A percentile compares a stretch with the other conserved stretches of the same genome.
Evolutionary conservation across 2,113 vertebrate species (phyloP).

Genomic region (Bostrychus sinensis): DNA sequence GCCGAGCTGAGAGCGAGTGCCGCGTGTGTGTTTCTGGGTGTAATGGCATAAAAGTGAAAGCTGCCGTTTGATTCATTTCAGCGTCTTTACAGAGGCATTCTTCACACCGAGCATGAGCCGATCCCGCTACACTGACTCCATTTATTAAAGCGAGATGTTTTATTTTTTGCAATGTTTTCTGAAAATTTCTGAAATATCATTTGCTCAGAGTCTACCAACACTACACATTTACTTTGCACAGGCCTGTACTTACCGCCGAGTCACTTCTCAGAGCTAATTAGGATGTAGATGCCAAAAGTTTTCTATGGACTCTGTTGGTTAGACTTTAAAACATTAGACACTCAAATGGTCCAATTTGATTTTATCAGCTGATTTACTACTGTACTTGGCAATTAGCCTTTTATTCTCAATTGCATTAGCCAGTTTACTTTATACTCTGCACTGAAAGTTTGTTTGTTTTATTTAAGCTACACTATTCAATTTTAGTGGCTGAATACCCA

Average conservation of each 20-base stretch:
- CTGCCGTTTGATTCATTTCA: constrained; percentile 7
- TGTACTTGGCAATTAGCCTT: background rate
- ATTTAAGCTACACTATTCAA: background rate
- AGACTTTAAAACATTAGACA: too few relatives aligned
- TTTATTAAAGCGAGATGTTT: constrained; percentile 3
- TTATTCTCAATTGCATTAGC: background rate
- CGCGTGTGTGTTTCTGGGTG: background rate
- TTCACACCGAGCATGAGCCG: constrained; percentile 3
- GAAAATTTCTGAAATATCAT: background rate
- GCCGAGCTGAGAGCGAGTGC: background rate
- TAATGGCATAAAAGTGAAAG: background rate
- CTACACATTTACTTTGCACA: background rate
- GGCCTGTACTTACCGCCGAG: background rate
- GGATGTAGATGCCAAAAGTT: background rate
- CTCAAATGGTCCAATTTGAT: background rate
- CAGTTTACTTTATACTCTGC: background rate
- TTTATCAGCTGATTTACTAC: background rate
- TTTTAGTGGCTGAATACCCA: background rate
- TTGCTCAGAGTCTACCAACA: background rate
- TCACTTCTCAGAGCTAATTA: background rate
- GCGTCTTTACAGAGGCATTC: background rate
- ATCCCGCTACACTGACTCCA: background rate
- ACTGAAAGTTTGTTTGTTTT: background rate
- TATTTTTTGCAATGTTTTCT: background rate
- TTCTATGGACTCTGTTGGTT: background rate